A percentile compares a stretch with the other conserved stretches of the same genome.
Evolutionary conservation across 2,888 invertebrate genomes (phyloP).

Genomic region (Philonicus albiceps): DNA sequence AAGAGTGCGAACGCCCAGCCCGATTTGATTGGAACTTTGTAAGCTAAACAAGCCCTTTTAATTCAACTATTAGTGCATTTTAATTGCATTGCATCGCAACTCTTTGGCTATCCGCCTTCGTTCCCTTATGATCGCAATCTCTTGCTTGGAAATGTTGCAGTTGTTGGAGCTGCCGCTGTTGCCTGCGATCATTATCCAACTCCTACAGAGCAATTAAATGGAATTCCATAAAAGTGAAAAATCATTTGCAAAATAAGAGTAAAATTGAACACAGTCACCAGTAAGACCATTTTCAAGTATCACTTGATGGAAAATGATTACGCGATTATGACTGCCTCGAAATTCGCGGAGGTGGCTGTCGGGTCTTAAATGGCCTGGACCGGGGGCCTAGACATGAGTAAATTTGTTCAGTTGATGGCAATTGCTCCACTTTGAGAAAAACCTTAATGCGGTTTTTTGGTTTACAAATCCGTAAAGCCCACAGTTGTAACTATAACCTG

Average conservation of each 20-base stretch:
- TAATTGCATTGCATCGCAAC: not conserved
- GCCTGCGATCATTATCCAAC: constrained; percentile 5
- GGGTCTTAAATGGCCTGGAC: not conserved
- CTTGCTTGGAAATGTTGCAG: not conserved
- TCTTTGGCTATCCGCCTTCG: not conserved
- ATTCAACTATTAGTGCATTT: too few relatives aligned
- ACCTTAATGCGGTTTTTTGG: not conserved
- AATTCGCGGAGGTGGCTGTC: constrained; percentile 1
- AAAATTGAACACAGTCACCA: not conserved
- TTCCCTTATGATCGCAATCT: not conserved
- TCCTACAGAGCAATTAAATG: not conserved
- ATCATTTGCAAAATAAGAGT: constrained; percentile 4
- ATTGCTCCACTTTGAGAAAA: not conserved
- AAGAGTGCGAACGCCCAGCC: not conserved
- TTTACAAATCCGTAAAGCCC: not conserved
- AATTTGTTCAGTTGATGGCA: not conserved
- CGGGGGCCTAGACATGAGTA: not conserved
- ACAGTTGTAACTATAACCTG: not conserved
- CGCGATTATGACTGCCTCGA: not conserved
- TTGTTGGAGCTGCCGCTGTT: not conserved
- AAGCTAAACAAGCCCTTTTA: not conserved
- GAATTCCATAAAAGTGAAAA: constrained; percentile 26
- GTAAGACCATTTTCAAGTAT: not conserved
- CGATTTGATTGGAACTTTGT: not conserved
- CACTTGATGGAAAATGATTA: constrained; percentile 2